Base-by-base conservation (phyloP, 2,113 vertebrate genomes). In the Prochilodus magdalenae region DNA sequence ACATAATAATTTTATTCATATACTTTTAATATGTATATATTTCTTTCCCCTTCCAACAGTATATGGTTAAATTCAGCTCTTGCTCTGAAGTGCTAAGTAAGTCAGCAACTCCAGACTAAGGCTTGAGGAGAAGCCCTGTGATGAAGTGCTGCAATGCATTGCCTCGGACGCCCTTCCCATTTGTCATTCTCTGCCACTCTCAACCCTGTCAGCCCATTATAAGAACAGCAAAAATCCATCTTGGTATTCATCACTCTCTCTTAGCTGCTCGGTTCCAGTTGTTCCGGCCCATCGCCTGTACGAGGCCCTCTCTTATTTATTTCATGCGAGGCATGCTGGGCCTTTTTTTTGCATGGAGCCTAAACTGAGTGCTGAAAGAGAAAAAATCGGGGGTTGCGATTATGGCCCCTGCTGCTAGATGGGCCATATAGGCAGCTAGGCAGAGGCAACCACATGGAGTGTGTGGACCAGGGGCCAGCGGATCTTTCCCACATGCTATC, bases 401-500 rank as follows among this genome's bases (percentile, higher is more conserved):
- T 47, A 81, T 60, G 44, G 26, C 81, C 81, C 74, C 55, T 66
- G 33, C 75, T 59, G 81, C 40, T 47, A 47, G 73, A 72, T 20
- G 66, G 33, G 33, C 22, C 26, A 36, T 86, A 87, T 36, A 26
- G 62, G 44, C 72, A 63, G 77, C 72, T 47, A 30, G 59, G 63
- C 26, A 79, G 66, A 67, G 81, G 40, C 60, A 82, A 77, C 85
- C 91, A 94, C 95, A 95, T 94, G 70, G 20, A 86, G 93, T 89
- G 91, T 92, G 94, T 94, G 94, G 93, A 93, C 93, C 91, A 86
- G 86, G 89, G 87, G 90, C 95, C 97, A 95, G 95, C 93, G 95
- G 95, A 95, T 95, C 95, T 96, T 99, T 99, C 97, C 98, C 98
- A 99, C 97, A 99, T 99, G 96, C 95, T 97, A 97, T 96, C 98